These are phyloP conservation scores for Formica selysi DNA, from an alignment of 1,140 invertebrate species.

Conservation along the genomic window DNA sequence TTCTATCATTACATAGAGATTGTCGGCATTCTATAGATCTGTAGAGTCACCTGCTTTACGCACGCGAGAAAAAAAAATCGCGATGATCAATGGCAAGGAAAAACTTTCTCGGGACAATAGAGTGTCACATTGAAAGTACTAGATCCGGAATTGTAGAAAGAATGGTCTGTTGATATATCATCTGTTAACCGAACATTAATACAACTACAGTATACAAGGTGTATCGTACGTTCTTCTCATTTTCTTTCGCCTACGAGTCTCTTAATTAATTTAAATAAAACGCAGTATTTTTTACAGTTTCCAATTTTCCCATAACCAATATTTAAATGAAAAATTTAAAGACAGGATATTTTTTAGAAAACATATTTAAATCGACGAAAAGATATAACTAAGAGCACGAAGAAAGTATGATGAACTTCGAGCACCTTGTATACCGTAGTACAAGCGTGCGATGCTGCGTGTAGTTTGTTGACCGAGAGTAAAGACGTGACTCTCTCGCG, in stretches of 20 bases:
- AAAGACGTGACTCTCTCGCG: slow-evolving; percentile 41
- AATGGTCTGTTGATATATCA: background rate
- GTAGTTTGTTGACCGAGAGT: slow-evolving; percentile 54
- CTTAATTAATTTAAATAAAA: background rate
- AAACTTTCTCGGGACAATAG: slow-evolving; percentile 54
- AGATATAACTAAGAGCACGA: background rate
- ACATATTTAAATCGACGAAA: background rate
- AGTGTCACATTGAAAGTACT: slow-evolving; percentile 54
- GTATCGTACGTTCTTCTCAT: background rate
- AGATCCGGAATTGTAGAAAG: slow-evolving; percentile 16
- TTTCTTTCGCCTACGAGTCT: background rate
- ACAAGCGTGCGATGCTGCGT: slow-evolving; percentile 35
- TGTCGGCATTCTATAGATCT: slow-evolving; percentile 2
- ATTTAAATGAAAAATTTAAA: background rate
- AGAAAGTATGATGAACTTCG: slow-evolving; percentile 17
- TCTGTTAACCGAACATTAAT: background rate
- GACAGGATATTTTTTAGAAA: background rate
- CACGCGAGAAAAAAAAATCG: slow-evolving; percentile 9
- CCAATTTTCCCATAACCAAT: background rate
- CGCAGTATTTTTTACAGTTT: background rate
- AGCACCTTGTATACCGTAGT: slow-evolving; percentile 6
- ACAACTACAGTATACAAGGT: background rate
- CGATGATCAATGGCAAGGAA: slow-evolving; percentile 34
- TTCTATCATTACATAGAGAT: slow-evolving; percentile 34
- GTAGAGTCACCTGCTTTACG: slow-evolving; percentile 33